A percentile compares a stretch with the other conserved stretches of the same genome.
Conservation (phyloP, 2,888 invertebrate genomes). For the Hartigia nigra region DNA sequence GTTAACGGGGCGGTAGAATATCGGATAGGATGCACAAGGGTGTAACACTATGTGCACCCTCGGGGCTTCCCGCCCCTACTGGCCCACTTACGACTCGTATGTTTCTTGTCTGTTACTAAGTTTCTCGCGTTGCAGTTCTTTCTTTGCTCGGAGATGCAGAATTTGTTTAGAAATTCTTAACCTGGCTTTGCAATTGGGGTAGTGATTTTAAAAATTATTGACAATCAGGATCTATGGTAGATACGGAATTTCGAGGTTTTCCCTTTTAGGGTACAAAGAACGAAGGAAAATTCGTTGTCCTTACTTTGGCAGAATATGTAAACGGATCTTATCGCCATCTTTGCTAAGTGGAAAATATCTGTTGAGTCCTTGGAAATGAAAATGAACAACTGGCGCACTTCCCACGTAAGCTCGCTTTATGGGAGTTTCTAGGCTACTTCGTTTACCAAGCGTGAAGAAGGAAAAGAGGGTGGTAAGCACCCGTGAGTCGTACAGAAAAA, state of each 20-base stretch:
- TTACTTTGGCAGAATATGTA: not conserved
- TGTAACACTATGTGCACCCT: constrained; percentile 50
- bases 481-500: not conserved
- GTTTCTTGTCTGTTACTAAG: constrained; percentile 37
- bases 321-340: not conserved
- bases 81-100: constrained; percentile 59
- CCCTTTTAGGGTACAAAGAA: not conserved
- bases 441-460: not conserved
- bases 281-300: not conserved
- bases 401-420: not conserved
- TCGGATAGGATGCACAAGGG: constrained; percentile 32
- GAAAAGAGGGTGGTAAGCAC: constrained; percentile 1
- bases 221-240: not conserved
- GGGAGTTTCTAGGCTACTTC: not conserved
- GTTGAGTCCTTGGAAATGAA: not conserved
- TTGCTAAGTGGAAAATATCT: not conserved
- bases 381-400: not conserved
- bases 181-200: not conserved
- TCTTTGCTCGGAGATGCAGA: constrained; percentile 12
- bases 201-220: not conserved
- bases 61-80: constrained; percentile 61
- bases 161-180: not conserved
- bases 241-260: not conserved
- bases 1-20: constrained; percentile 23
- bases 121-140: constrained; percentile 27